A percentile compares a stretch with the other conserved stretches of the same genome.
Evolutionary conservation across 2,888 invertebrate genomes (phyloP).

Genomic region (Parascotia fuliginaria): DNA sequence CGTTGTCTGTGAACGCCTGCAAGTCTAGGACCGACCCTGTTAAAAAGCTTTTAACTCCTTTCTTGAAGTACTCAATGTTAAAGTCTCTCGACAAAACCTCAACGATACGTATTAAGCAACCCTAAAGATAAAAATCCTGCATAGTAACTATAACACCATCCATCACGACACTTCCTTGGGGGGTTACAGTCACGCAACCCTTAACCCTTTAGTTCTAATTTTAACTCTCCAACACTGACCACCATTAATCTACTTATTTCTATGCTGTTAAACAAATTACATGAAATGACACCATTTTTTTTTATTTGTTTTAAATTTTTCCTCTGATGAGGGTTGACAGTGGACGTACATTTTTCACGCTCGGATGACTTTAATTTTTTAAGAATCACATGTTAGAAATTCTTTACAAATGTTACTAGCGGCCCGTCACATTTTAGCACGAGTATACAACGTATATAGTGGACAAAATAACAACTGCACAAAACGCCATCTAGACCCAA

Average conservation of each 20-base stretch:
- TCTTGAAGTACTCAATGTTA: no score
- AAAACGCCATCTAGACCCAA: no score
- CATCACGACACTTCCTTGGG: constrained; percentile 50
- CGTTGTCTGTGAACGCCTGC: no score
- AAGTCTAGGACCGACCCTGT: no score
- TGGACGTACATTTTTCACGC: constrained; percentile 10
- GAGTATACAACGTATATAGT: no score
- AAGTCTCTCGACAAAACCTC: no score
- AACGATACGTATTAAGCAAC: background rate
- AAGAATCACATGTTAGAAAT: no score
- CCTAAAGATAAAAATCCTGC: constrained; percentile 20
- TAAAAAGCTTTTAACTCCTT: no score
- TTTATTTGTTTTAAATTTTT: constrained; percentile 22
- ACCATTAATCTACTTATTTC: constrained; percentile 40
- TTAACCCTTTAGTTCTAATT: constrained; percentile 45
- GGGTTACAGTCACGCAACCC: constrained; percentile 52
- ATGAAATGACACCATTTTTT: constrained; percentile 19
- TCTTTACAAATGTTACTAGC: no score
- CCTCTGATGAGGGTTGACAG: constrained; percentile 32
- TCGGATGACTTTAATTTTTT: background rate
- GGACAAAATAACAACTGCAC: no score
- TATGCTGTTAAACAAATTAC: constrained; percentile 37
- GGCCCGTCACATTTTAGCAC: no score
- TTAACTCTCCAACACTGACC: constrained; percentile 22
- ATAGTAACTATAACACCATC: constrained; percentile 40